phyloP scores from a whole-genome alignment of 2,797 vertebrate species.

The Malacoctenus gilli region DNA sequence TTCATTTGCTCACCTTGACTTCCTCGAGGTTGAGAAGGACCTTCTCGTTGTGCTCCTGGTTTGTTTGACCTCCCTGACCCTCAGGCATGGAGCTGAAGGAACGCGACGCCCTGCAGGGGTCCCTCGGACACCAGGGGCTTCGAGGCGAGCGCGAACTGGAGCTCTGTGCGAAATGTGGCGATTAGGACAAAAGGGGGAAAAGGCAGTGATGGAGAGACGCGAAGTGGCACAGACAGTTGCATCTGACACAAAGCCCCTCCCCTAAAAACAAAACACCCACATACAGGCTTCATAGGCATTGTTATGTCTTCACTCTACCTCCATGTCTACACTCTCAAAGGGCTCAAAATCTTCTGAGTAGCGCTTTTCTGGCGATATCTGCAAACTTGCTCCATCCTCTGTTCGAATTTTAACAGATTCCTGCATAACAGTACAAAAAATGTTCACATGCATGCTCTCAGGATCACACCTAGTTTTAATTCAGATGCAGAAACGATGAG shows the following conservation, averaged over 20 bases:
- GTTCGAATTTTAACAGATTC: conserved; percentile 89
- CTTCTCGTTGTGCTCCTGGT: conserved; percentile 73
- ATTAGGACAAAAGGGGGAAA: conserved; percentile 36
- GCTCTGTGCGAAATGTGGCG: conserved; percentile 52
- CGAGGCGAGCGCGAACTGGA: conserved; percentile 56
- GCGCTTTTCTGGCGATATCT: conserved; percentile 78
- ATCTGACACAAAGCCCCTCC: conserved; percentile 63
- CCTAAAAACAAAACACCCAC: conserved; percentile 48
- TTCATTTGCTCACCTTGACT: conserved; percentile 79
- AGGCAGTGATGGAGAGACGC: conserved; percentile 54
- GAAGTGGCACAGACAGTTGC: conserved; percentile 66
- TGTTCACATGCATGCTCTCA: not conserved
- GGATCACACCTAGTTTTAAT: not conserved
- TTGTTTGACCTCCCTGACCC: conserved; percentile 45
- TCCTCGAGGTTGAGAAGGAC: conserved; percentile 84
- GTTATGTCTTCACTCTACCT: conserved; percentile 68
- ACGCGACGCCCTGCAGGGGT: conserved; percentile 54
- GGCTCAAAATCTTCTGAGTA: conserved; percentile 89
- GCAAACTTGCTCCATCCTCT: conserved; percentile 83
- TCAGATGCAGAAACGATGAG: not conserved
- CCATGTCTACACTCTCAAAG: conserved; percentile 78
- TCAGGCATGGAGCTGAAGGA: conserved; percentile 60
- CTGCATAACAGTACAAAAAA: conserved; percentile 67
- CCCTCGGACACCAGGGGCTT: conserved; percentile 54
- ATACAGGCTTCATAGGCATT: conserved; percentile 48